These are phyloP conservation scores for Hirtodrosophila duncani DNA, from an alignment of 2,888 invertebrate genomes.

Conservation along the genomic window DNA sequence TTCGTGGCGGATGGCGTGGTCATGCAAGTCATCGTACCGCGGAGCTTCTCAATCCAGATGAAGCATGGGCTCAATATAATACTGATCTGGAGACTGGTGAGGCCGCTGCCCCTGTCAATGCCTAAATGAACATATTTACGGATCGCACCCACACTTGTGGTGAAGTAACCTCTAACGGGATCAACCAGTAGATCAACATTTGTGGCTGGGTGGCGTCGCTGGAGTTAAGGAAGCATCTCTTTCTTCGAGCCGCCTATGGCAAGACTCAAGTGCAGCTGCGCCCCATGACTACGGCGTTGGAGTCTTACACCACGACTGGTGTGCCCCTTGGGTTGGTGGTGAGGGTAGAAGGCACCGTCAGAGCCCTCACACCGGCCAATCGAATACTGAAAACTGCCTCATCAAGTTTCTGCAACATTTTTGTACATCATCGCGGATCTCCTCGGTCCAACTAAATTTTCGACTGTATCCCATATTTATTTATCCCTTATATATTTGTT, in stretches of 20 bases:
- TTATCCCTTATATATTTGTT: no score
- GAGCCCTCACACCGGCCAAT: conserved; percentile 85
- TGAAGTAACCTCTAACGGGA: conserved; percentile 84
- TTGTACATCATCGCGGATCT: no score
- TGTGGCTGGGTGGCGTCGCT: conserved; percentile 95
- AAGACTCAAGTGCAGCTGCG: conserved; percentile 87
- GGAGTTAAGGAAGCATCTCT: conserved; percentile 89
- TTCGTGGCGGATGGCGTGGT: no score
- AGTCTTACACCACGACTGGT: conserved; percentile 67
- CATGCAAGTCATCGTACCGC: conserved; percentile 78
- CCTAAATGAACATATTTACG: conserved; percentile 81
- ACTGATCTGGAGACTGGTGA: conserved; percentile 65
- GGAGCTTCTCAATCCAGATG: conserved; percentile 79
- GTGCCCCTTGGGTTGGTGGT: conserved; percentile 83
- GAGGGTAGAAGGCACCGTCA: conserved; percentile 84
- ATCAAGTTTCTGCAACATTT: no score
- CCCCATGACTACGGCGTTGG: conserved; percentile 74
- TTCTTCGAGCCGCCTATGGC: conserved; percentile 93
- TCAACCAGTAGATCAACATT: conserved; percentile 86
- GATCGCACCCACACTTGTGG: conserved; percentile 93
- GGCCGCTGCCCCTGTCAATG: conserved; percentile 24
- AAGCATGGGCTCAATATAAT: no score
- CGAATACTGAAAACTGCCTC: conserved; percentile 83
- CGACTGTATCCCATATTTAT: no score
- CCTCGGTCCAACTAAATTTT: no score